A percentile compares a stretch with the other conserved stretches of the same genome.
phyloP scores from a whole-genome alignment of 2,113 vertebrate genomes.

The Lethenteron camtschaticum region DNA sequence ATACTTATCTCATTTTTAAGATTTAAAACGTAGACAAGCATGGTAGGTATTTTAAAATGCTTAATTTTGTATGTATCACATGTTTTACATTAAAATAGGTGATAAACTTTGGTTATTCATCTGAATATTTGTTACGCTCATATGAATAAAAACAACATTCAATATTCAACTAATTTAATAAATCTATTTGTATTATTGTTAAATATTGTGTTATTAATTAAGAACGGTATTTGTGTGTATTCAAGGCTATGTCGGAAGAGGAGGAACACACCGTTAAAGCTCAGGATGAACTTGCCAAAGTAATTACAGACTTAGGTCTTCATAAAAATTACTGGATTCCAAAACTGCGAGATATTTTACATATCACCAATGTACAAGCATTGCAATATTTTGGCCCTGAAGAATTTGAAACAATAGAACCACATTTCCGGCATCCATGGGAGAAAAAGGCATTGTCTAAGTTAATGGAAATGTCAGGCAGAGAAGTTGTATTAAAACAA shows the following conservation, averaged over 20 bases:
- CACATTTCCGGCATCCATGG: not conserved
- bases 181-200: too few relatives aligned
- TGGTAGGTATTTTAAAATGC: too few relatives aligned
- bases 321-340: slow-evolving; percentile 14
- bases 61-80: too few relatives aligned
- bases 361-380: slow-evolving; percentile 10
- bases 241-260: rapidly evolving
- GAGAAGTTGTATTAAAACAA: not conserved
- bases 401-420: slow-evolving; percentile 15
- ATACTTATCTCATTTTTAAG: too few relatives aligned
- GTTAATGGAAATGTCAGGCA: slow-evolving; percentile 8
- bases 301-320: slow-evolving; percentile 13
- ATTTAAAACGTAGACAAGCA: too few relatives aligned
- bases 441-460: slow-evolving; percentile 11
- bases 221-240: too few relatives aligned
- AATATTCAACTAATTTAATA: too few relatives aligned
- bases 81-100: too few relatives aligned
- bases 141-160: too few relatives aligned
- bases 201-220: too few relatives aligned
- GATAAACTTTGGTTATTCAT: too few relatives aligned
- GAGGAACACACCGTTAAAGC: not conserved
- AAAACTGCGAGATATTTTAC: slow-evolving; percentile 10
- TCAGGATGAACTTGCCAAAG: slow-evolving; percentile 10
- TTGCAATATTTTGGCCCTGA: slow-evolving; percentile 13
- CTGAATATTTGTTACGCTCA: too few relatives aligned